Conservation (phyloP, 2,797 vertebrate species). For the Enteromius viviparus region DNA sequence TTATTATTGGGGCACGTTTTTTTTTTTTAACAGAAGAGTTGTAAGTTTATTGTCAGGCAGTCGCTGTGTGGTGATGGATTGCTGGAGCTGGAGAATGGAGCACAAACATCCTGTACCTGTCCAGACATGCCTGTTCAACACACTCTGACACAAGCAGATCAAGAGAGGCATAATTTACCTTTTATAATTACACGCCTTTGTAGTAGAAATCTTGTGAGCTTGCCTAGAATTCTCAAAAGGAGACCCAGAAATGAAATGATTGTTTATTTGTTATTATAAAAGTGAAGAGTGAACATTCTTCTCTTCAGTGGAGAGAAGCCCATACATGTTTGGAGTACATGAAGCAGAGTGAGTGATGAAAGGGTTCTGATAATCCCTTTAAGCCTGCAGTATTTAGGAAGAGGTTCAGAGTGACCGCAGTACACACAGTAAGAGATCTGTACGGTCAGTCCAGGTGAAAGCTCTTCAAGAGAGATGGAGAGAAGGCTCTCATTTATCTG, state of each 20-base stretch:
- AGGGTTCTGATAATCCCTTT: background rate
- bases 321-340: background rate
- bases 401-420: background rate
- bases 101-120: conserved; percentile 16
- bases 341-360: background rate
- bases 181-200: background rate
- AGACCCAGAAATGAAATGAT: background rate
- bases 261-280: background rate
- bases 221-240: background rate
- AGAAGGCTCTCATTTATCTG: conserved; percentile 32
- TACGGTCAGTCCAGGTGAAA: background rate
- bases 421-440: background rate
- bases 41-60: background rate
- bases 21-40: background rate
- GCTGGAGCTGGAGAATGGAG: background rate
- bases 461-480: conserved; percentile 9
- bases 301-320: background rate
- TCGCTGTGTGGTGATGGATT: background rate
- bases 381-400: background rate
- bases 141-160: background rate
- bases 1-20: too few species aligned
- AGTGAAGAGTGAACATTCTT: background rate
- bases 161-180: background rate
- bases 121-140: background rate
- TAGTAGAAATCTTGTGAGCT: background rate